A percentile compares a stretch with the other conserved stretches of the same genome.
These are phyloP conservation scores for Mola mola DNA, from an alignment of 2,113 vertebrate species.

Conservation along the genomic window DNA sequence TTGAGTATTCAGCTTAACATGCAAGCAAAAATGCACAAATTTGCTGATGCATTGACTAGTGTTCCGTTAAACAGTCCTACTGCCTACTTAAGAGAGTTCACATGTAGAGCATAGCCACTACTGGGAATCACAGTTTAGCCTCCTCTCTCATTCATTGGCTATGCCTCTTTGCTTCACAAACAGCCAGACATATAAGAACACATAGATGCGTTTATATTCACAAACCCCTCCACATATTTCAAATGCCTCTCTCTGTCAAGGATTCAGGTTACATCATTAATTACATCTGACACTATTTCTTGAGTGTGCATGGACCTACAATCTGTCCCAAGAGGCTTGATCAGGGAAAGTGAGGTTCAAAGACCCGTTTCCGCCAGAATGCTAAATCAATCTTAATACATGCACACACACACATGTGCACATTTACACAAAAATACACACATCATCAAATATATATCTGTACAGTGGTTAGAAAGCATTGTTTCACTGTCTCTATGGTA, in stretches of 20 bases:
- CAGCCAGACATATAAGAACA: slow-evolving; percentile 31
- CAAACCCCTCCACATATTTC: slow-evolving; percentile 14
- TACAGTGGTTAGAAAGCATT: slow-evolving; percentile 65
- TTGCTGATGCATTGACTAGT: too few species aligned
- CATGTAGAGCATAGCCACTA: slow-evolving; percentile 58
- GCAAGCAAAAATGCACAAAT: too few species aligned
- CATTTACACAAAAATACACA: slow-evolving; percentile 45
- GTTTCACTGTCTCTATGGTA: slow-evolving; percentile 60
- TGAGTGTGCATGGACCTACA: slow-evolving; percentile 42
- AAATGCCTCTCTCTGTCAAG: slow-evolving; percentile 47
- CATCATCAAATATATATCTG: slow-evolving; percentile 64
- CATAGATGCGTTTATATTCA: too few species aligned
- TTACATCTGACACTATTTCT: slow-evolving; percentile 65
- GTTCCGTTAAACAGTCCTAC: slow-evolving; percentile 36
- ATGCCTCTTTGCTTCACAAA: slow-evolving; percentile 38
- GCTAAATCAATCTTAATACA: slow-evolving; percentile 79
- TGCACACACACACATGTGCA: slow-evolving; percentile 41
- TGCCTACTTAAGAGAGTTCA: slow-evolving; percentile 64
- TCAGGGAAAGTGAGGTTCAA: slow-evolving; percentile 72
- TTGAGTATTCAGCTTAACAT: slow-evolving; percentile 34
- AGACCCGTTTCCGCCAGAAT: slow-evolving; percentile 70
- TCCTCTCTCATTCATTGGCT: too few species aligned
- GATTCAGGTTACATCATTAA: slow-evolving; percentile 68
- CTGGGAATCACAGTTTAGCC: slow-evolving; percentile 66
- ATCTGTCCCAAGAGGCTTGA: slow-evolving; percentile 49